Evolutionary conservation across 2,888 invertebrate species (phyloP).

Genomic region (Mesorhabditis spiculigera): DNA sequence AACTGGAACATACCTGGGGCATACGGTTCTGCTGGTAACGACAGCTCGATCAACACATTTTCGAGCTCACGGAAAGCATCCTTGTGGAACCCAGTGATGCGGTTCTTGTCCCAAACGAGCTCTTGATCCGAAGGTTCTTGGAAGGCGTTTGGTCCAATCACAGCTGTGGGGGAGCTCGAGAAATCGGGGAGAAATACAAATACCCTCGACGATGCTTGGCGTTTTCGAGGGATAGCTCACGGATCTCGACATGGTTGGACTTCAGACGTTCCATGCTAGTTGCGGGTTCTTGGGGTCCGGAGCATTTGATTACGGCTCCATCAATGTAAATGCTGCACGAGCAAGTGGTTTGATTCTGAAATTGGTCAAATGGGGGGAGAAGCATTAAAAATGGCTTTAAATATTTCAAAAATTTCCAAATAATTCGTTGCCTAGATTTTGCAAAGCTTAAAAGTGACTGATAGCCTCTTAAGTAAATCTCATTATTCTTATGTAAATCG

Average conservation of each 20-base stretch:
- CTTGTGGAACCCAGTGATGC: constrained; percentile 51
- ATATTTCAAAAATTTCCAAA: too few relatives aligned
- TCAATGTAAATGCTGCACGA: constrained; percentile 54
- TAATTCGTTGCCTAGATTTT: too few relatives aligned
- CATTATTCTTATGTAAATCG: neutral
- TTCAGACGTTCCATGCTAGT: constrained; percentile 56
- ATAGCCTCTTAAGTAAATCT: constrained; percentile 9
- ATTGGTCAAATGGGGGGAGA: neutral
- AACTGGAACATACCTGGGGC: too few relatives aligned
- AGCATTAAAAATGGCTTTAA: neutral
- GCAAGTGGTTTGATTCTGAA: constrained; percentile 43
- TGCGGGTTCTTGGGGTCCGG: constrained; percentile 48
- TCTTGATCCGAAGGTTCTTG: constrained; percentile 61
- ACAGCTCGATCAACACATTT: constrained; percentile 74
- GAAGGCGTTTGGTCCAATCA: constrained; percentile 69
- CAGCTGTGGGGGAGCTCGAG: neutral
- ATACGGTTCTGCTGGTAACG: constrained; percentile 69
- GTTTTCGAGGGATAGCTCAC: constrained; percentile 53
- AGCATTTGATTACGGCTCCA: constrained; percentile 57
- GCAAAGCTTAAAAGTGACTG: constrained; percentile 10
- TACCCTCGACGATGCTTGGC: constrained; percentile 47
- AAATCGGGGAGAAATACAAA: neutral
- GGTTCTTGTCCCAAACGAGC: constrained; percentile 58
- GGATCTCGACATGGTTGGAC: constrained; percentile 44
- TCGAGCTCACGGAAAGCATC: constrained; percentile 71